A percentile compares a stretch with the other conserved stretches of the same genome.
phyloP scores from a whole-genome alignment of 2,113 vertebrate species.

The Aldabrachelys gigantea region DNA sequence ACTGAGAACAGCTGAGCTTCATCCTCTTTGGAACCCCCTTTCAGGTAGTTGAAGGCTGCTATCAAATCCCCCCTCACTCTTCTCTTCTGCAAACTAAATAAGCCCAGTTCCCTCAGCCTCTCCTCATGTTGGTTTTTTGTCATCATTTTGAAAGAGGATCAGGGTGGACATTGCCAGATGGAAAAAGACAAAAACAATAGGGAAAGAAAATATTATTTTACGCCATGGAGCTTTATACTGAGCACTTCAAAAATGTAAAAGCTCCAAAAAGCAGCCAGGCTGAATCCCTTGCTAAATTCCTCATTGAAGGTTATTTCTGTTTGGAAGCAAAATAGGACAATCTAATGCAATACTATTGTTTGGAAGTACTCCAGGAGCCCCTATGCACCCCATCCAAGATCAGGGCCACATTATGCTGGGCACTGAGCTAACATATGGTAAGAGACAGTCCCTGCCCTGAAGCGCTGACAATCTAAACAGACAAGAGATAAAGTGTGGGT shows the following conservation, averaged over 20 bases:
- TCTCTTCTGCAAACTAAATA: too few relatives aligned
- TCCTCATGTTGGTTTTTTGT: neutral
- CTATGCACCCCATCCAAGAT: neutral
- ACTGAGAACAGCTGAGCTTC: too few relatives aligned
- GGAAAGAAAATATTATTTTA: neutral
- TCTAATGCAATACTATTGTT: neutral
- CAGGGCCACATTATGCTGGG: neutral
- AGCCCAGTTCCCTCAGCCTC: too few relatives aligned
- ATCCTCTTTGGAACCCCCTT: too few relatives aligned
- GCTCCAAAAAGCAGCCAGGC: neutral
- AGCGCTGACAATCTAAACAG: neutral
- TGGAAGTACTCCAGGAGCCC: neutral
- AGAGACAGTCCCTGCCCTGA: neutral
- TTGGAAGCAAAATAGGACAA: neutral
- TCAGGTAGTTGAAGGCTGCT: too few relatives aligned
- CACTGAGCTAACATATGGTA: neutral
- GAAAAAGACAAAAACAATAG: slow-evolving; percentile 31
- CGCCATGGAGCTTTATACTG: neutral
- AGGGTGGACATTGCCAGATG: slow-evolving; percentile 16
- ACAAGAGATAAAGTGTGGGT: neutral
- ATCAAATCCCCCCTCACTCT: too few relatives aligned
- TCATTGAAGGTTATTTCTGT: accelerated
- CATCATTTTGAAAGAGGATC: neutral
- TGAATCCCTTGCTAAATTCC: accelerated
- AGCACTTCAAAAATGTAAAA: neutral